Evolutionary conservation across 2,797 vertebrate genomes (phyloP), one percentile per base, ranked within the genome.

Genomic region (Epinephelus awoara): DNA sequence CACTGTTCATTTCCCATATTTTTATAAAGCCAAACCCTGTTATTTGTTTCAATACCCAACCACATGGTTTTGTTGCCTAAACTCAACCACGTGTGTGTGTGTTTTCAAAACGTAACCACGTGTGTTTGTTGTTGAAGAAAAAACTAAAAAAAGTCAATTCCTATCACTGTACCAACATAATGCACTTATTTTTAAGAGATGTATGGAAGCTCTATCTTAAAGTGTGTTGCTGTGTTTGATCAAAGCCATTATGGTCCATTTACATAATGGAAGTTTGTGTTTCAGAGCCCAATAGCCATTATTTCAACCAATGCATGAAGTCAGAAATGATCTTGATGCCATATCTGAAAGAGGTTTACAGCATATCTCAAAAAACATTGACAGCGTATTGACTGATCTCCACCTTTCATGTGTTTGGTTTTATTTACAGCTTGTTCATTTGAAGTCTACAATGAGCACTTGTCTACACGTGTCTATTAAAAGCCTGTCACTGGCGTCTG

Each of bases 401-500:
- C n/a, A 1, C 15, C 8, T 2, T 25, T 17, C 69, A 47, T 23
- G 44, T 23, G 42, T 72, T 68, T 62, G 3, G 15, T 34, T 50
- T 18, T 52, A 6, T 72, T 42, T 12, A 67, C 23, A 3, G 42
- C 38, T 56, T 50, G 5, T 44, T 54, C 21, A 74, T 71, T 64
- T 78, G 46, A 12, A 15, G 1, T 34, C 42, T 40, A 47, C 58
- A 47, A 15, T 34, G 23, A 51, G 13, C 8, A n/a, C 19, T 49
- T 12, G 19, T 55, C 17, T 64, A 27, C 18, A 19, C 23, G 50
- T 46, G n/a, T 72, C 56, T 67, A 51, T 63, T 78, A 75, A 75
- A 55, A 57, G 49, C 62, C 5, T 34, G 29, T 56, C 51, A 18
- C 5, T 42, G 14, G n/a, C 46, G 58, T 65, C 67, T 82, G 63